Conservation (phyloP, 2,888 invertebrate species). For the Watsonalla cultraria region DNA sequence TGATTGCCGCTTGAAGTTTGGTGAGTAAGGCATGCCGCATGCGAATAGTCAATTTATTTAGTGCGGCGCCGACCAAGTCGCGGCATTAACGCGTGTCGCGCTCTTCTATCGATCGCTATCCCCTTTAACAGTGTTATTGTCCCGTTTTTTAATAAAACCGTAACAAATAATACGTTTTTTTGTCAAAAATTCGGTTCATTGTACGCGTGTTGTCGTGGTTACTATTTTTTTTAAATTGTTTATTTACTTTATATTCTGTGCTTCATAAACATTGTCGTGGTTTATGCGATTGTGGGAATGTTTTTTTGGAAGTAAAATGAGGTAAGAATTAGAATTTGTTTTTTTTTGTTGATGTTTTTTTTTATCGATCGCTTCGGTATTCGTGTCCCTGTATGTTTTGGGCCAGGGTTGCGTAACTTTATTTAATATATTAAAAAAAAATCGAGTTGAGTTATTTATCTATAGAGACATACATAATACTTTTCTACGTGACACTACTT, state of each 20-base stretch:
- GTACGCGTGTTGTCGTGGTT: slow-evolving; percentile 47
- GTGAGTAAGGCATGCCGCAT: background rate
- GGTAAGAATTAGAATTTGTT: slow-evolving; percentile 32
- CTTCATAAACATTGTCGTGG: slow-evolving; percentile 26
- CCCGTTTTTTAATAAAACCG: slow-evolving; percentile 55
- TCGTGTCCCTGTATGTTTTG: too few relatives aligned
- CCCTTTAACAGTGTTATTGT: slow-evolving; percentile 48
- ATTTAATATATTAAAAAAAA: too few relatives aligned
- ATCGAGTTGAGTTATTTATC: too few relatives aligned
- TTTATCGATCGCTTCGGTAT: slow-evolving; percentile 4
- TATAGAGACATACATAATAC: too few relatives aligned
- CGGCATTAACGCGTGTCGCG: slow-evolving; percentile 34
- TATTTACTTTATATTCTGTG: slow-evolving; percentile 10
- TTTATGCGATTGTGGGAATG: slow-evolving; percentile 20
- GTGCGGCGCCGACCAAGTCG: slow-evolving; percentile 48
- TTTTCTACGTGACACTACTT: too few relatives aligned
- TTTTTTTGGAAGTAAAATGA: slow-evolving; percentile 39
- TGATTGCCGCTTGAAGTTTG: slow-evolving; percentile 20
- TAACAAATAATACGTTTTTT: slow-evolving; percentile 42
- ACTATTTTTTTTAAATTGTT: slow-evolving; percentile 17
- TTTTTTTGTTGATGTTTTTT: slow-evolving; percentile 9
- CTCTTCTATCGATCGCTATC: slow-evolving; percentile 44
- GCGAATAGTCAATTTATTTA: slow-evolving; percentile 27
- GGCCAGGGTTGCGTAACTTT: too few relatives aligned
- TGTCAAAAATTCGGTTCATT: slow-evolving; percentile 12